Evolutionary conservation across 2,888 invertebrate genomes (phyloP).

Genomic region (Apamea sordens): DNA sequence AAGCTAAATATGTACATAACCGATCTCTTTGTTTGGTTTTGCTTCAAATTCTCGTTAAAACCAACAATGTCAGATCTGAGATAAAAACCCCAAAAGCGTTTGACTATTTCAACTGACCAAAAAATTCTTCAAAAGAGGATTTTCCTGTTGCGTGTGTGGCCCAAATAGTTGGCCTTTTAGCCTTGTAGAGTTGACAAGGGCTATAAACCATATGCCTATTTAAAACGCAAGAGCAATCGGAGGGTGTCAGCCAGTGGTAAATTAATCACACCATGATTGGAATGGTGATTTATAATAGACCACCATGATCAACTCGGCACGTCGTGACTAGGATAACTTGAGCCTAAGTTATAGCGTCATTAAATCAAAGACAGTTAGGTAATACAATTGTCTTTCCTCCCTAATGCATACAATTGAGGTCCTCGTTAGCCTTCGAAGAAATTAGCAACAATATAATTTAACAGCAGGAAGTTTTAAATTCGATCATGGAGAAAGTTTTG

Average conservation of each 20-base stretch:
- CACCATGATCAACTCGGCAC: neutral
- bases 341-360: neutral
- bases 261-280: conserved; percentile 13
- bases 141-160: conserved; percentile 1
- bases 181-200: conserved; percentile 10
- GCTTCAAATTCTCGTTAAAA: conserved; percentile 13
- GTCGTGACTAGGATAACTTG: neutral
- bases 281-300: neutral
- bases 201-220: conserved; percentile 13
- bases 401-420: neutral
- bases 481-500: too few relatives aligned
- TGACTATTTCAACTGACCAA: neutral
- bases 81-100: conserved; percentile 6
- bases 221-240: conserved; percentile 23
- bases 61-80: conserved; percentile 3
- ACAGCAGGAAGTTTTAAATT: too few relatives aligned
- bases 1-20: conserved; percentile 23
- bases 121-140: neutral
- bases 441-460: neutral
- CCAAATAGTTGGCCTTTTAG: neutral
- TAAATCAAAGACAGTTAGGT: neutral
- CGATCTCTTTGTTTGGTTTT: neutral
- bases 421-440: neutral
- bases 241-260: conserved; percentile 3
- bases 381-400: neutral